Conservation (phyloP, 1,140 invertebrate species). For the Drosophila athabasca region DNA sequence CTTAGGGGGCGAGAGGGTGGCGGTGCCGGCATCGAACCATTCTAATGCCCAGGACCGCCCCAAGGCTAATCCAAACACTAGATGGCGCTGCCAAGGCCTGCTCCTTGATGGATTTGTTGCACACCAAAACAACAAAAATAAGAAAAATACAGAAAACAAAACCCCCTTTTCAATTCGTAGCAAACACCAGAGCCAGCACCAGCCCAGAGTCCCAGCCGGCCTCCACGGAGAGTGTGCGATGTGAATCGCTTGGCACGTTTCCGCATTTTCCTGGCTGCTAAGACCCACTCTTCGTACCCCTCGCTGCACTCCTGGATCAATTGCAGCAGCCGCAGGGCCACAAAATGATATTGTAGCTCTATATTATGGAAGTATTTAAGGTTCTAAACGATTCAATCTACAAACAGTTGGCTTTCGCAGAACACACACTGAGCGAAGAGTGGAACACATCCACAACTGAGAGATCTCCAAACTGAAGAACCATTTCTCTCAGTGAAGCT, state of each 20-base stretch:
- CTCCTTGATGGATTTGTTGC: slow-evolving; percentile 76
- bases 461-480: not conserved
- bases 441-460: not conserved
- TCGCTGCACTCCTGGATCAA: slow-evolving; percentile 53
- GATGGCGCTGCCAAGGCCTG: slow-evolving; percentile 51
- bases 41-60: slow-evolving; percentile 59
- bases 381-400: slow-evolving; percentile 75
- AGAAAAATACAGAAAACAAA: not conserved
- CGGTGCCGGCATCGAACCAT: slow-evolving; percentile 41
- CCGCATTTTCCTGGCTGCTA: slow-evolving; percentile 57
- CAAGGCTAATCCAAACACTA: slow-evolving; percentile 50
- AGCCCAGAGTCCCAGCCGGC: slow-evolving; percentile 5
- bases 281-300: slow-evolving; percentile 22
- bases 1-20: slow-evolving; percentile 4
- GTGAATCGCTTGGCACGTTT: slow-evolving; percentile 62
- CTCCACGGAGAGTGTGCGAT: slow-evolving; percentile 37
- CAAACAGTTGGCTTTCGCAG: slow-evolving; percentile 3
- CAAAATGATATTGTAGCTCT: slow-evolving; percentile 72
- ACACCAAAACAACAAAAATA: slow-evolving; percentile 15
- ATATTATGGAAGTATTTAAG: slow-evolving; percentile 70
- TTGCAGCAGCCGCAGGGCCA: slow-evolving; percentile 67
- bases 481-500: slow-evolving; percentile 22
- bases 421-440: slow-evolving; percentile 39
- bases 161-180: slow-evolving; percentile 54
- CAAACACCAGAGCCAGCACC: slow-evolving; percentile 13